A percentile compares a stretch with the other conserved stretches of the same genome.
phyloP scores from a whole-genome alignment of 2,797 vertebrate genomes.

The Sebastolobus altivelis region DNA sequence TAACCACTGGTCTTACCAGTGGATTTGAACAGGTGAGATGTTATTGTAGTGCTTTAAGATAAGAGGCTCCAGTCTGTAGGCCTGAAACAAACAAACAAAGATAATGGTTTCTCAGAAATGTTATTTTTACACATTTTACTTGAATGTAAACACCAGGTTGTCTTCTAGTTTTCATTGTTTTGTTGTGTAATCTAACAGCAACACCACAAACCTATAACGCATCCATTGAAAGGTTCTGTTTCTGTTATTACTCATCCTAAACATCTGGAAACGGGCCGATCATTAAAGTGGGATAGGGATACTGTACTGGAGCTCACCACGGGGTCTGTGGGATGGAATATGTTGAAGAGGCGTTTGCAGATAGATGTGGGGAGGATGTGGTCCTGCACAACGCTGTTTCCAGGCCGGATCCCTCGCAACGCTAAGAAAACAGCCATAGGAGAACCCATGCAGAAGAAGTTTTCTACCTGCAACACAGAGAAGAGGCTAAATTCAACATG shows the following conservation, averaged over 20 bases:
- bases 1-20: conserved; percentile 85
- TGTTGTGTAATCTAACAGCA: background rate
- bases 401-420: conserved; percentile 92
- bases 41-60: conserved; percentile 97
- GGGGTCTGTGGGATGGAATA: conserved; percentile 97
- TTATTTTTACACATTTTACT: background rate
- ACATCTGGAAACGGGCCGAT: background rate
- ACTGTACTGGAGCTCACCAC: conserved; percentile 87
- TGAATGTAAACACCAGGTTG: background rate
- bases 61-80: conserved; percentile 95
- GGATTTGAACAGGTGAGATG: conserved; percentile 93
- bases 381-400: conserved; percentile 88
- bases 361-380: conserved; percentile 93
- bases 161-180: background rate
- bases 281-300: background rate
- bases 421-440: conserved; percentile 96
- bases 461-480: conserved; percentile 89
- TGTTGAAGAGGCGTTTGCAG: conserved; percentile 93
- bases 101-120: background rate
- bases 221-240: background rate
- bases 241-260: background rate
- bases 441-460: conserved; percentile 99
- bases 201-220: background rate
- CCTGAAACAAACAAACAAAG: conserved; percentile 80
- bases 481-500: background rate